Conservation (phyloP, 2,113 vertebrate genomes). For the Nesogale talazaci region DNA sequence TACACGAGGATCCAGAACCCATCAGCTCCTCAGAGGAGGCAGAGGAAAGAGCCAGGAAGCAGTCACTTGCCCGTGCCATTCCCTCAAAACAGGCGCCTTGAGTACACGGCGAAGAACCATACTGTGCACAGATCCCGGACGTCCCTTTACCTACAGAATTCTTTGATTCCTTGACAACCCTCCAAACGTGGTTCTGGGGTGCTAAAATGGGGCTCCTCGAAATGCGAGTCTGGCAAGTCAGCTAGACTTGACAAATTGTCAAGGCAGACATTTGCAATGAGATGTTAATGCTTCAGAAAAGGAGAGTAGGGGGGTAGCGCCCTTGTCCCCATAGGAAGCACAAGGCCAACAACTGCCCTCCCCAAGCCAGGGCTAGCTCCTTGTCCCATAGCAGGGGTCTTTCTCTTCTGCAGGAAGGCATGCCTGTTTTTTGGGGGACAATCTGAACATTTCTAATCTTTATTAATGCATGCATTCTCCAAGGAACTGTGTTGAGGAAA, state of each 20-base stretch:
- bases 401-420: not conserved
- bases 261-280: not conserved
- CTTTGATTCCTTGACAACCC: not conserved
- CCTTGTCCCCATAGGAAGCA: not conserved
- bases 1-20: not conserved
- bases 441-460: not conserved
- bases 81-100: not conserved
- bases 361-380: not conserved
- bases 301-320: not conserved
- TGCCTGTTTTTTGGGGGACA: not conserved
- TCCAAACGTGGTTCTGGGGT: not conserved
- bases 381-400: not conserved
- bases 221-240: not conserved
- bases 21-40: not conserved
- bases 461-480: not conserved
- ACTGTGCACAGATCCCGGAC: not conserved
- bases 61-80: fast-evolving
- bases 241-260: no score
- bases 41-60: fast-evolving
- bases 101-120: not conserved
- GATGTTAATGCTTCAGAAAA: not conserved
- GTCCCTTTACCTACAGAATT: fast-evolving
- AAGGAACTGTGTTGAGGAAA: not conserved
- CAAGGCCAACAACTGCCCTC: not conserved
- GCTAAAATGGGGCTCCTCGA: not conserved